Base-by-base conservation (phyloP, 2,888 invertebrate species). In the Neria commutata region DNA sequence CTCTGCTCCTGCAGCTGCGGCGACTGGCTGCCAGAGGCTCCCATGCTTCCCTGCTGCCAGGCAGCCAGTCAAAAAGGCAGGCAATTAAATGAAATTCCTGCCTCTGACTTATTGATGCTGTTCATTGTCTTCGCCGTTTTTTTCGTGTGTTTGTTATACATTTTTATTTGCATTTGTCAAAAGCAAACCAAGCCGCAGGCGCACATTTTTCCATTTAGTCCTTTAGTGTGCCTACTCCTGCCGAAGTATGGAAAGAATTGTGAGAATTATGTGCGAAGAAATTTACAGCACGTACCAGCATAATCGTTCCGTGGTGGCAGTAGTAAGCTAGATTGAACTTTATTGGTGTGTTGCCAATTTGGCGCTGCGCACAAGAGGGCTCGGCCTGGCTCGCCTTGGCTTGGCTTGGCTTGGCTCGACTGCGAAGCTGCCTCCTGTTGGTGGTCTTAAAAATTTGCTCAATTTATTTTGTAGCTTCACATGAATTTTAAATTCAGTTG, bases 21-120 rank as follows among this genome's bases (percentile, higher is more conserved):
- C 42, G 37, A n/a, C 37, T 37, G 37, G 11, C 8, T 14, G n/a
- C 6, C 8, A 37, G 14, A 37, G 37, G n/a, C 6, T n/a, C n/a
- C n/a, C n/a, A 14, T 42, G 42, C 42, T 42, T 42, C 17, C 42
- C 21, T 42, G 54, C 21, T 47, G 46, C 25, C 25, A 17, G n/a
- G 50, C 33, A 17, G 19, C 40, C 40, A 40, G 40, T 19, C 40
- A 40, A 10, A 40, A 16, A 40, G 40, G 8, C n/a, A 50, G 50
- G 59, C 64, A 64, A 61, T 63, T 59, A 61, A 78, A 77, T 76
- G 74, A 74, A 78, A 77, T 77, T 78, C 75, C 78, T 74, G 73
- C 70, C 68, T 69, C 68, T 77, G 77, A 74, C 76, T 77, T 77
- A 78, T 78, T 77, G 77, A 78, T 74, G 75, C 56, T 66, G 61